A percentile compares a stretch with the other conserved stretches of the same genome.
These are phyloP conservation scores for Gryllus longicercus DNA, from an alignment of 2,888 invertebrate species.

Conservation along the genomic window DNA sequence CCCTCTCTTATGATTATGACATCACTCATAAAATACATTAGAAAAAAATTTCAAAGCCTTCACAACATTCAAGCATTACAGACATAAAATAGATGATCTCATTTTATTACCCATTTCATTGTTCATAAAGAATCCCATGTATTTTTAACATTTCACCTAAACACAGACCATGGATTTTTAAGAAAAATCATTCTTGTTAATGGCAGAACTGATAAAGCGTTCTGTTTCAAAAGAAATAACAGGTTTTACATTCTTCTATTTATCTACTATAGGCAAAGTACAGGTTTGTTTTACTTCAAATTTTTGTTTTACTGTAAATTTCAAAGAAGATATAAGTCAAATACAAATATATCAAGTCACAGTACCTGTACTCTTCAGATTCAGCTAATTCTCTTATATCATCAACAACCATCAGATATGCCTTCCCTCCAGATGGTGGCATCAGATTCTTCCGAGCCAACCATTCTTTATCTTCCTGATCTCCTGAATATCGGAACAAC, in stretches of 20 bases:
- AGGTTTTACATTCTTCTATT: not conserved
- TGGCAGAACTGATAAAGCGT: not conserved
- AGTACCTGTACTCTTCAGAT: slow-evolving; percentile 63
- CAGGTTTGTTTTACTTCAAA: not conserved
- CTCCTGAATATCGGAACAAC: slow-evolving; percentile 71
- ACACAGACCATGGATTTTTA: no score
- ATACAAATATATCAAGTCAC: slow-evolving; percentile 11
- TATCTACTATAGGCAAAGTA: not conserved
- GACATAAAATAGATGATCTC: no score
- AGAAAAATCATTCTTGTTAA: no score
- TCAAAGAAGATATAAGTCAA: not conserved
- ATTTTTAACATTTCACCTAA: no score
- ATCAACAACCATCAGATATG: slow-evolving; percentile 73
- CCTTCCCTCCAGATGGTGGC: slow-evolving; percentile 74
- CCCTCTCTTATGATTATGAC: no score
- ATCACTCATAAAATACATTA: no score
- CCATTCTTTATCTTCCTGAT: slow-evolving; percentile 79
- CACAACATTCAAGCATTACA: no score
- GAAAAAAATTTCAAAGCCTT: no score
- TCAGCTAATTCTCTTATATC: slow-evolving; percentile 72
- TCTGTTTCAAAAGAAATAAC: not conserved
- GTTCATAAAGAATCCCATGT: no score
- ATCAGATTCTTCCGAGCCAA: slow-evolving; percentile 70
- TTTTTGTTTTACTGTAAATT: not conserved
- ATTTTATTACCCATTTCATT: no score